These are phyloP conservation scores for Eudyptes chrysolophus DNA, from an alignment of 2,113 vertebrate genomes.

Conservation along the genomic window DNA sequence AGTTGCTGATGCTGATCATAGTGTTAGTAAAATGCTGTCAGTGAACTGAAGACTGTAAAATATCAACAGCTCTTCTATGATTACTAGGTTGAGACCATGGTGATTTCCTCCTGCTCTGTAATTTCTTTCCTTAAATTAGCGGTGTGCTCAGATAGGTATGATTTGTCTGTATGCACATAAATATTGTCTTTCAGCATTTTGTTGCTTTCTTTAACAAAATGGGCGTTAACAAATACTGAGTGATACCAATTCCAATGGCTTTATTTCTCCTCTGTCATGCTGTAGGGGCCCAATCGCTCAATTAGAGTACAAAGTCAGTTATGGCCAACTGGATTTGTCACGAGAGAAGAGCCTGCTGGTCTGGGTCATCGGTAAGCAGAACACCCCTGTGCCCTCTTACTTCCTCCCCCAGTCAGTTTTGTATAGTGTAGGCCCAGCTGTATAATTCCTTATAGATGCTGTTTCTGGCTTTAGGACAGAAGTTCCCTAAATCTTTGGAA, in stretches of 20 bases:
- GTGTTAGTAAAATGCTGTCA: neutral
- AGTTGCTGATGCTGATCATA: neutral
- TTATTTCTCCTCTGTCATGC: neutral
- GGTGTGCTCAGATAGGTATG: neutral
- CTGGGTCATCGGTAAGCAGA: conserved; percentile 85
- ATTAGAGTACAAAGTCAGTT: conserved; percentile 86
- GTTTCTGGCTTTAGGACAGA: conserved; percentile 82
- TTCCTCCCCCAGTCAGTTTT: neutral
- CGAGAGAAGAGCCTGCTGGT: conserved; percentile 90
- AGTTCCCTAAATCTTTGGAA: conserved; percentile 90
- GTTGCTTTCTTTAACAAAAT: neutral
- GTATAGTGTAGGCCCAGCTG: neutral
- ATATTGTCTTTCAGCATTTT: neutral
- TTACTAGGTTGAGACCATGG: neutral
- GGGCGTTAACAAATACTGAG: neutral
- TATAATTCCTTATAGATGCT: neutral
- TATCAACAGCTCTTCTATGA: neutral
- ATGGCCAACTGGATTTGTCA: conserved; percentile 87
- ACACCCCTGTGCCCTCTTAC: neutral
- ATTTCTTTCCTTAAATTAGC: conserved; percentile 1
- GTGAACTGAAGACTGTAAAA: neutral
- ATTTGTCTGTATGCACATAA: neutral
- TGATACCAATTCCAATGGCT: neutral
- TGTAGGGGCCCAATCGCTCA: conserved; percentile 82
- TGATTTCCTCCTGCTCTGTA: neutral